Base-by-base conservation (phyloP, 64 coral and sea anemone species). In the Stichodactyla helianthus region DNA sequence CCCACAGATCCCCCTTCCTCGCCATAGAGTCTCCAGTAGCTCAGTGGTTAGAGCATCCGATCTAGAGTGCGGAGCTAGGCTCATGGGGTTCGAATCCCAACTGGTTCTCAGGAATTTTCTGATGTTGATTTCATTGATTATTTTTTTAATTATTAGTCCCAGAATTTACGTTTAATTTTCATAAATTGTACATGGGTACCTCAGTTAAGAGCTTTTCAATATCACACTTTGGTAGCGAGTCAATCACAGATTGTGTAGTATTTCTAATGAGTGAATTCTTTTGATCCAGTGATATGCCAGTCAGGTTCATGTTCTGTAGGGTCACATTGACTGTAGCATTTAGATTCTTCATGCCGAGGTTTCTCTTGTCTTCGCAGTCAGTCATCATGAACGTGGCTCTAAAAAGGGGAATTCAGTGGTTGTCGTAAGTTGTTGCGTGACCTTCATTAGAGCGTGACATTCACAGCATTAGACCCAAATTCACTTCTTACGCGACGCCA, bases 381-480 rank as follows among this genome's bases (percentile, higher is more conserved):
- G 83, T 35, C 88, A 90, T 78, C 88, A 85, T 85, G 68, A 84
- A 90, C 51, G 88, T 85, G 50, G 88, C 88, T 59, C 88, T 90
- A 67, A 20, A 65, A 65, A 65, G 5, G 62, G 20, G 35, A 44
- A 44, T 44, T 44, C 35, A 44, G 35, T 44, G 35, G 35, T 44
- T 44, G 35, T 44, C 35, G 35, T 44, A 3, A 44, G 35, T 44
- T 44, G 35, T 44, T 44, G 35, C 35, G 35, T 44, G 35, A 44
- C 35, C 35, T 44, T 44, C 35, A 44, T 44, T 44, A 44, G 35
- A 44, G 35, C 35, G 35, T 44, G 35, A 44, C 35, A 44, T 44
- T 44, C 35, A 44, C 35, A 44, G 1, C 4, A 44, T 44, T 44
- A 44, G 35, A 44, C 35, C 35, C 35, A 44, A 44, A 44, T 44